phyloP scores from a whole-genome alignment of 2,113 vertebrate species.

The Ivindomyrus marchei region DNA sequence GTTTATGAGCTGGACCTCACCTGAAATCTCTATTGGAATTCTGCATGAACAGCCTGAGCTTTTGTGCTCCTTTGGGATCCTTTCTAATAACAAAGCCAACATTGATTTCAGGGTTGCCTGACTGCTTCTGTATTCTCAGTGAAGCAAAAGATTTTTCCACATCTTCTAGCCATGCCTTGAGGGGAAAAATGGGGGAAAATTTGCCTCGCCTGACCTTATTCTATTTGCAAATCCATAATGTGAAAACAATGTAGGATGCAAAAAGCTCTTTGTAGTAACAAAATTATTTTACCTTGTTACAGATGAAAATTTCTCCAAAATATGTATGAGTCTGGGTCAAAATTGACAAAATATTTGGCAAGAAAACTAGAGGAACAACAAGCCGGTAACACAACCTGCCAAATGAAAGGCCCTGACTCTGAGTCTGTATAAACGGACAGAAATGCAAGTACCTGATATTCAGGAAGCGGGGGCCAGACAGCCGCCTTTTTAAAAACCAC shows the following conservation, averaged over 20 bases:
- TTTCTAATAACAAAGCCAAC: not conserved
- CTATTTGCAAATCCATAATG: not conserved
- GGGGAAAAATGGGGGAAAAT: not conserved
- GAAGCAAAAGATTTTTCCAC: not conserved
- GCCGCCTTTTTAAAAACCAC: not conserved
- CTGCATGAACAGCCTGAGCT: not conserved
- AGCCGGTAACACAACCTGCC: too few species aligned
- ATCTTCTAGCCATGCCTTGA: conserved; percentile 2
- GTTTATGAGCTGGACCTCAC: not conserved
- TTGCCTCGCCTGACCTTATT: not conserved
- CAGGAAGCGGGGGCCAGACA: not conserved
- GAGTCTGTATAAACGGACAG: too few species aligned
- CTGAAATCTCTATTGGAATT: not conserved
- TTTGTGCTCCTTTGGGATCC: not conserved
- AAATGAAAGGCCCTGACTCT: too few species aligned
- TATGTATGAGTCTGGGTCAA: not conserved
- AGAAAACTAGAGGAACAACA: not conserved
- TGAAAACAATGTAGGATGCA: not conserved
- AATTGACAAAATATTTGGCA: not conserved
- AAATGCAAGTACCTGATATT: not conserved
- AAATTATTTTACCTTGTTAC: conserved; percentile 3
- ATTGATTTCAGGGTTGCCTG: conserved; percentile 4
- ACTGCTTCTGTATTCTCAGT: not conserved
- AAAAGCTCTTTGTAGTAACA: not conserved
- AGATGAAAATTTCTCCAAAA: not conserved